These are phyloP conservation scores for Tetropium fuscum DNA, from an alignment of 2,888 invertebrate species.

Conservation along the genomic window DNA sequence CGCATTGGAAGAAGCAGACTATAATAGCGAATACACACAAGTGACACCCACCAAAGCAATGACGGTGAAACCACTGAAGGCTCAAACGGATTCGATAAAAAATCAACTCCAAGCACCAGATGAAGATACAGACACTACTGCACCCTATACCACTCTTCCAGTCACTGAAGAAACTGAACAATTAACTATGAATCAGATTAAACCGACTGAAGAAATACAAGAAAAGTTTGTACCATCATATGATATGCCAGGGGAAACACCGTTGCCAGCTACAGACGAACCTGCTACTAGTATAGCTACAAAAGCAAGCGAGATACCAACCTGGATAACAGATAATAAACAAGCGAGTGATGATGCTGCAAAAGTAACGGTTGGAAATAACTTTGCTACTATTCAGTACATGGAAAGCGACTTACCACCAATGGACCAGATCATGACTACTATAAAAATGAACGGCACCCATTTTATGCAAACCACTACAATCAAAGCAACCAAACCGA, in stretches of 20 bases:
- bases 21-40: slow-evolving; percentile 8
- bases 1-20: not conserved
- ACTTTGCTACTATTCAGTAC: no score
- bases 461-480: no score
- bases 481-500: slow-evolving; percentile 5
- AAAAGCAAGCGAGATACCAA: slow-evolving; percentile 32
- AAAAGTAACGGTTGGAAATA: not conserved
- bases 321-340: slow-evolving; percentile 23
- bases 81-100: slow-evolving; percentile 2
- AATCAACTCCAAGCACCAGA: slow-evolving; percentile 60
- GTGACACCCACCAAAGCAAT: slow-evolving; percentile 29
- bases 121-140: slow-evolving; percentile 50
- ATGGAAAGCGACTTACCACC: no score
- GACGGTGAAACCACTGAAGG: slow-evolving; percentile 36
- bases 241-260: no score
- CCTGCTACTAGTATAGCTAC: slow-evolving; percentile 19
- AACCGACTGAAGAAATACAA: not conserved
- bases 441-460: no score
- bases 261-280: slow-evolving; percentile 24
- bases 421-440: no score
- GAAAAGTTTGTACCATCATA: no score
- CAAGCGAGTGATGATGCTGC: slow-evolving; percentile 19
- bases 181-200: not conserved
- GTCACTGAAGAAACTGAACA: slow-evolving; percentile 1
- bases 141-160: slow-evolving; percentile 23